Conservation (phyloP, 2,888 invertebrate species). For the Mythimna loreyi region DNA sequence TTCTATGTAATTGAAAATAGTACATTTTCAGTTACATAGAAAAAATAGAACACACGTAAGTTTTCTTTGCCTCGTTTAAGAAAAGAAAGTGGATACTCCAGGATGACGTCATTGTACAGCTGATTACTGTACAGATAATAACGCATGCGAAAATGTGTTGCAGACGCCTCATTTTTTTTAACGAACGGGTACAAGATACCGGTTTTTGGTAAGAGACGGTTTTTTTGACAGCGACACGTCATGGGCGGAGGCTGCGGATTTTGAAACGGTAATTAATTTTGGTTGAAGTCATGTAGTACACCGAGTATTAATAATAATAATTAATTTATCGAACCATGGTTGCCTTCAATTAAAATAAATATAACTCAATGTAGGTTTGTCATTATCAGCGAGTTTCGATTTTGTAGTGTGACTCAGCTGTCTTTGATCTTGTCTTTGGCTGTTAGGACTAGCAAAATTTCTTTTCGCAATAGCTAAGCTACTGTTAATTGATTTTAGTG, state of each 20-base stretch:
- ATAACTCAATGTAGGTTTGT: too few relatives aligned
- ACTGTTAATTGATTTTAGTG: background rate
- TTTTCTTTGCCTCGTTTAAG: slow-evolving; percentile 43
- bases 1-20: too few relatives aligned
- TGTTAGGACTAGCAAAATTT: background rate
- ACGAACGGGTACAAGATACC: slow-evolving; percentile 45
- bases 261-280: slow-evolving; percentile 55
- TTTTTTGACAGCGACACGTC: slow-evolving; percentile 47
- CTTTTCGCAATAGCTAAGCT: background rate
- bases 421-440: too few relatives aligned
- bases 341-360: too few relatives aligned
- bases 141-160: slow-evolving; percentile 49
- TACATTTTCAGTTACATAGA: slow-evolving; percentile 25
- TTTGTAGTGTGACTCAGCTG: too few relatives aligned
- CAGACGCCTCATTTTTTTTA: slow-evolving; percentile 50
- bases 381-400: too few relatives aligned
- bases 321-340: too few relatives aligned
- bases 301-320: too few relatives aligned
- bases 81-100: slow-evolving; percentile 62
- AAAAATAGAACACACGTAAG: slow-evolving; percentile 31
- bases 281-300: slow-evolving; percentile 3
- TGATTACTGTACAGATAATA: slow-evolving; percentile 59
- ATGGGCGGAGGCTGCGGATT: slow-evolving; percentile 36
- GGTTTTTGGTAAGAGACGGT: slow-evolving; percentile 44
- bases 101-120: slow-evolving; percentile 59